Conservation (phyloP, 2,797 vertebrate species). For the Chelidonichthys spinosus region DNA sequence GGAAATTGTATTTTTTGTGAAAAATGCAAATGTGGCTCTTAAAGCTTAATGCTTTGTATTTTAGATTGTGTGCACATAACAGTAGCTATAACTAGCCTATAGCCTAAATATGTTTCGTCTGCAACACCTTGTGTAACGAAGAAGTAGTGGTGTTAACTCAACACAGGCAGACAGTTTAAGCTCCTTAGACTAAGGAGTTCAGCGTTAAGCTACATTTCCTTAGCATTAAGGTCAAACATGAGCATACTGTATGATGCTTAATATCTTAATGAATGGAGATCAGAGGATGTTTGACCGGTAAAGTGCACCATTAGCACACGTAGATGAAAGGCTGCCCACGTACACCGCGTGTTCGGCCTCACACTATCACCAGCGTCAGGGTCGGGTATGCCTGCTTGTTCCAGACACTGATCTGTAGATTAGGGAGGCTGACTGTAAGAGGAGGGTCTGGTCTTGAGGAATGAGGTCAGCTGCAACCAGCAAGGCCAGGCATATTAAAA, state of each 20-base stretch:
- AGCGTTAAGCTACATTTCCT: neutral
- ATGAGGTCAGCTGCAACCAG: constrained; percentile 68
- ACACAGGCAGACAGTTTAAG: neutral
- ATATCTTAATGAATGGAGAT: neutral
- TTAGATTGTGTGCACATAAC: too few relatives aligned
- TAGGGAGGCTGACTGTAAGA: constrained; percentile 26
- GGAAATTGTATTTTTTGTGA: too few relatives aligned
- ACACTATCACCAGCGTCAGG: constrained; percentile 21
- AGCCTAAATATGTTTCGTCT: too few relatives aligned
- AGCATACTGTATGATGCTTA: neutral
- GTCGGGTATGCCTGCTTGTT: constrained; percentile 18
- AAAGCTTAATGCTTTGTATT: too few relatives aligned
- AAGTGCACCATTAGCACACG: neutral
- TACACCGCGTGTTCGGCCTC: neutral
- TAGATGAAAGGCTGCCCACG: neutral
- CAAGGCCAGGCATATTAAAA: constrained; percentile 42
- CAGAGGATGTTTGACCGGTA: neutral
- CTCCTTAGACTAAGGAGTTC: neutral
- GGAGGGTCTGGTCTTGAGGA: constrained; percentile 29
- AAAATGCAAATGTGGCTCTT: too few relatives aligned
- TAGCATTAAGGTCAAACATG: neutral
- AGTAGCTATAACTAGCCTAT: too few relatives aligned
- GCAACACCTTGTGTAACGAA: too few relatives aligned
- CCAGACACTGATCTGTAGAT: constrained; percentile 41
- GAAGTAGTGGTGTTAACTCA: neutral